Base-by-base conservation (phyloP, 2,888 invertebrate species). In the Temnothorax ravouxi region DNA sequence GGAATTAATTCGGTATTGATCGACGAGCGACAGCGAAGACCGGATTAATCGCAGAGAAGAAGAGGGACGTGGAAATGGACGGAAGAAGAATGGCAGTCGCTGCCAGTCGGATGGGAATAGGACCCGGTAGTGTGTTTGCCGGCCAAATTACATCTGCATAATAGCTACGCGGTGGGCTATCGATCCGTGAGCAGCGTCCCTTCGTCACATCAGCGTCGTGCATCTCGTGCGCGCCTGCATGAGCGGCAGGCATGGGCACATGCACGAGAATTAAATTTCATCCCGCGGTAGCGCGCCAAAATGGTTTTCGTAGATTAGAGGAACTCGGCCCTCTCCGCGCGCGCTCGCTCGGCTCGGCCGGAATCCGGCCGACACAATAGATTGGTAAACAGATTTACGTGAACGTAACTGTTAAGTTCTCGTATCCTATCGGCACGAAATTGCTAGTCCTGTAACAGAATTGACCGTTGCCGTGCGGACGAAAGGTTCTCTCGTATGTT, bases 91-190 rank as follows among this genome's bases (percentile, higher is more conserved):
- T 87, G 88, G 89, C 88, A 83, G 86, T 84, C 79, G 79, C 87
- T 88, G 90, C 87, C 90, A 88, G 91, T 91, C 88, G 90, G 86
- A 89, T 88, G 88, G 88, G 86, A 92, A 92, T 92, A 90, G 88
- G 90, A 88, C 87, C 84, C 64, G 85, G 87, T 83, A 88, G 90
- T 92, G 90, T 92, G 92, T 93, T 93, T 93, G 92, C 91, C 90
- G 89, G 92, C 90, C 90, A 93, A 93, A 93, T 93, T 93, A 93
- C 93, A 93, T 93, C 93, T 92, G 93, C 93, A 93, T 93, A 93
- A 93, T 93, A 93, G 93, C 91, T 91, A 87, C 86, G 91, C 88
- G 92, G 91, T 90, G 88, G 88, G 90, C 88, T 93, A 93, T 93
- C 91, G 92, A 93, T 91, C 92, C 92, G 86, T 86, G 90, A 92